Evolutionary conservation across 2,113 vertebrate genomes (phyloP), one percentile per base, ranked within the genome.

Genomic region (Mobula birostris): DNA sequence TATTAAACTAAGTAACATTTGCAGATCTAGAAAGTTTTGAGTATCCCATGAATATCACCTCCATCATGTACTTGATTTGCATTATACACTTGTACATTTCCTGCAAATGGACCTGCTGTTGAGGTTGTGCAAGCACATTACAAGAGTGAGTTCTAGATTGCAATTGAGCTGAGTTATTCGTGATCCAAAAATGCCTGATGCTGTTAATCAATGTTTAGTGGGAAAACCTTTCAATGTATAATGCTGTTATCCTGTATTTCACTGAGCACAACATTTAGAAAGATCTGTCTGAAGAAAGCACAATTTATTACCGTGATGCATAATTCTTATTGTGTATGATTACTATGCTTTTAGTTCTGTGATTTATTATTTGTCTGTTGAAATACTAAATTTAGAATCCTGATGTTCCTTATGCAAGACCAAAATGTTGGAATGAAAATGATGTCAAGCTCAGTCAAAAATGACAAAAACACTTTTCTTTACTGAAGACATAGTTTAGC

Each of bases 391-490:
- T 85, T 19, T 24, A 58, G 82, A 27, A 61, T 58, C 56, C 48
- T 14, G 48, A 58, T 85, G 56, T 27, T 85, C 27, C 56, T 58
- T 83, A 61, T 29, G 48, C 24, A 85, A 12, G 21, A 85, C 15
- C 82, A 85, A 85, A 83, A 83, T 56, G 21, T 83, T 56, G 82
- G 82, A 61, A 85, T 85, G 48, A 85, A 85, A 85, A 85, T 85
- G 21, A 85, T 85, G 82, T 85, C 82, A 85, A 58, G 48, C 24
- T 21, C 48, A 85, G 21, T 85, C 82, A 85, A 85, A 85, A 85
- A 85, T 85, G 21, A 85, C 82, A 58, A 85, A 36, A 85, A 27
- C 24, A 27, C 82, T 58, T 27, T 58, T 85, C 82, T 85, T 58
- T 85, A 61, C 11, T 85, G 82, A 5, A 85, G 82, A 61, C 24